These are phyloP conservation scores for Noctua fimbriata DNA, from an alignment of 2,888 invertebrate genomes.

Conservation along the genomic window DNA sequence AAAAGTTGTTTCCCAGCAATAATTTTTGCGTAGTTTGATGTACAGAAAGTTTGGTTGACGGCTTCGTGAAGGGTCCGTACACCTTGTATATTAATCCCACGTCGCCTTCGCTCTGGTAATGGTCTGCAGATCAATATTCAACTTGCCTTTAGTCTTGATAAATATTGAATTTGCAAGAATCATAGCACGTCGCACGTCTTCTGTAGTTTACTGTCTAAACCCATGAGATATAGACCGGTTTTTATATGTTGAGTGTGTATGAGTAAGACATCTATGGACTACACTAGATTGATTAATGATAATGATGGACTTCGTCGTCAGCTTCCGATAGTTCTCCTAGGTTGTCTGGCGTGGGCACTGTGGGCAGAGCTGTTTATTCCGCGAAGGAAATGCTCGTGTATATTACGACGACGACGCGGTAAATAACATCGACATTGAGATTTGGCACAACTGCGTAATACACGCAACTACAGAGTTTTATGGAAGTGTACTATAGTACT, in stretches of 20 bases:
- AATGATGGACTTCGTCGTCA: conserved; percentile 9
- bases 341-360: conserved; percentile 39
- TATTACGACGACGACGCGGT: neutral
- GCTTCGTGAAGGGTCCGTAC: too few relatives aligned
- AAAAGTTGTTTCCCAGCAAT: too few relatives aligned
- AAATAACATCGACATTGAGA: neutral
- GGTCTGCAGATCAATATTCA: conserved; percentile 4
- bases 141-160: neutral
- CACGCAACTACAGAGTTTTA: conserved; percentile 2
- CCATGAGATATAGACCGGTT: neutral
- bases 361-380: conserved; percentile 20
- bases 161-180: conserved; percentile 2
- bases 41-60: too few relatives aligned
- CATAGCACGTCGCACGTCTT: neutral
- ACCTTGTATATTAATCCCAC: too few relatives aligned
- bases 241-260: conserved; percentile 14
- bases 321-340: conserved; percentile 18
- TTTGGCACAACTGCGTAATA: conserved; percentile 9
- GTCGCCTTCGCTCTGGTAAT: neutral
- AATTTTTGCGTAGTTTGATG: too few relatives aligned
- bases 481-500: neutral
- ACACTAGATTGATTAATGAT: conserved; percentile 1
- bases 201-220: neutral
- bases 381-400: conserved; percentile 18
- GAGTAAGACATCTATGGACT: neutral